Base-by-base conservation (phyloP, 2,888 invertebrate genomes). In the Leptinotarsa haldemani region DNA sequence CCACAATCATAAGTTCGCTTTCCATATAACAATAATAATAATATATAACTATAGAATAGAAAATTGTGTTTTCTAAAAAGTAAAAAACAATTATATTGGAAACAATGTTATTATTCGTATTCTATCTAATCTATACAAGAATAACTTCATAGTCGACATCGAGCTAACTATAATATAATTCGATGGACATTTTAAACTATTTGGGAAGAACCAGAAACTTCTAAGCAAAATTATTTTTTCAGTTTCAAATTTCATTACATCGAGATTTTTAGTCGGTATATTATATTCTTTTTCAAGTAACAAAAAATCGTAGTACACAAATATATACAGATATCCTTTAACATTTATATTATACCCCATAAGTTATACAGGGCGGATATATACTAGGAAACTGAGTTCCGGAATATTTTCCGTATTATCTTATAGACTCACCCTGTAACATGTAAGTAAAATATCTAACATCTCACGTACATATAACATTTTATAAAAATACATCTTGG, bases 171-270 rank as follows among this genome's bases (percentile, higher is more conserved):
- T 53, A 30, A 56, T 40, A 47, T 40, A 68, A 56, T 68, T 68
- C 68, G 68, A 68, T 68, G 58, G 20, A 18, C 50, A 65, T 64
- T 64, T 69, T 61, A 64, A 73, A 74, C 70, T 56, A 77, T 70
- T 73, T 65, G 74, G 77, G 77, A 77, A 77, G 77, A 77, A 77
- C 77, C 48, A 68, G 75, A 74, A 74, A 40, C 52, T 65, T 64
- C 52, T 63, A 70, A 53, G 70, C 70, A 46, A 70, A 65, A 63
- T 65, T 56, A 68, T 22, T 56, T 46, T 46, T n/a, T 68, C 20
- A 22, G 12, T 47, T 68, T 53, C 30, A n/a, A 46, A 46, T 46
- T 67, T 53, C 40, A 46, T 18, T 58, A 68, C 68, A 68, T 47
- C 68, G 46, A 68, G 58, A 68, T 56, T 20, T 68, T 56, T 47